phyloP scores from a whole-genome alignment of 30 jellyfish, hydroid and myxozoan species.

The Nemopilema nomurai region DNA sequence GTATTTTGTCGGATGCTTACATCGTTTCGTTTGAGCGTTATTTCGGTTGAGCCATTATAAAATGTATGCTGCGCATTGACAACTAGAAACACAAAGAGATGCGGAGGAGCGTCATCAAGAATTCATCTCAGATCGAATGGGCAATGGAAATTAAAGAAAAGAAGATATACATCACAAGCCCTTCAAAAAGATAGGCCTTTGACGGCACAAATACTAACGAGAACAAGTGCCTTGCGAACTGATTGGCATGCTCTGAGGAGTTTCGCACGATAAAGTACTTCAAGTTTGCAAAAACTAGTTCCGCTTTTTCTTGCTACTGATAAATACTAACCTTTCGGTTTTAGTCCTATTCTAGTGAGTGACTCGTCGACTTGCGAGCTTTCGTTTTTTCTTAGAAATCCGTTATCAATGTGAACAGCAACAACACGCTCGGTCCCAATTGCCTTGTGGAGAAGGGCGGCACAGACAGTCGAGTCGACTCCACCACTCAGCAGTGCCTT shows the following conservation, averaged over 20 bases:
- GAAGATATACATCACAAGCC: no score
- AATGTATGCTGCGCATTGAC: constrained; percentile 76
- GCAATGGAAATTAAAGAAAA: no score
- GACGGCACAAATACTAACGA: no score
- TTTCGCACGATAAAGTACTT: no score
- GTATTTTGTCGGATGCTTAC: constrained; percentile 56
- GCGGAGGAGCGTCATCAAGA: no score
- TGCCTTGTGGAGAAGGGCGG: constrained; percentile 85
- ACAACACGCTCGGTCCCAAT: constrained; percentile 82
- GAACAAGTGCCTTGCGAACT: no score
- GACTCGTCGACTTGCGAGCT: constrained; percentile 81
- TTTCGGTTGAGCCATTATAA: constrained; percentile 82
- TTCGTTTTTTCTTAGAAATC: constrained; percentile 86
- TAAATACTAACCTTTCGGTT: constrained; percentile 83
- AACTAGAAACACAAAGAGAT: constrained; percentile 53
- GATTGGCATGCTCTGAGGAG: no score
- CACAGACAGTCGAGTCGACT: constrained; percentile 97
- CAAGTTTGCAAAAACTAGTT: no score
- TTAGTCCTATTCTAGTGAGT: constrained; percentile 71
- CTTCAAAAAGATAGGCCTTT: no score
- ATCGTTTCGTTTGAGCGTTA: constrained; percentile 62
- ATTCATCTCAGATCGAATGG: no score
- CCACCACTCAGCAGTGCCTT: constrained; percentile 98
- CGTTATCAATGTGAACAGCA: constrained; percentile 93
- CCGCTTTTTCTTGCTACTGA: no score